Evolutionary conservation across 30 jellyfish, hydroid and myxozoan species (phyloP).

Genomic region (Haliclystus octoradiatus): DNA sequence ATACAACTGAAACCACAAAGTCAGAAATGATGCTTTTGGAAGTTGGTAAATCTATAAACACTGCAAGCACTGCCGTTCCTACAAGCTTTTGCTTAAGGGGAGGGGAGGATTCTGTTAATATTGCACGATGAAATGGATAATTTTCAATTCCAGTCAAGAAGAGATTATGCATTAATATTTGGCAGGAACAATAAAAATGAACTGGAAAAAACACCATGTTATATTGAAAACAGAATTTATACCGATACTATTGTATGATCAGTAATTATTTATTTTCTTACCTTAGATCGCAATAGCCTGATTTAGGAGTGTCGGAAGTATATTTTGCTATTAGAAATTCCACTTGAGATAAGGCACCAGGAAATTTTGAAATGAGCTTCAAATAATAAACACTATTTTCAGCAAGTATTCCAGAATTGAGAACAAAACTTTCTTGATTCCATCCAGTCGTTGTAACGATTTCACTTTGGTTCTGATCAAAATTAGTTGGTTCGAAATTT

Average conservation of each 20-base stretch:
- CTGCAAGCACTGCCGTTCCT: too few species aligned
- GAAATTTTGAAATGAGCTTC: slow-evolving; percentile 17
- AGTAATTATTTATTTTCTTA: too few species aligned
- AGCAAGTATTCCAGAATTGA: slow-evolving; percentile 25
- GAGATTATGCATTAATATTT: too few species aligned
- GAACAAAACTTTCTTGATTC: slow-evolving; percentile 31
- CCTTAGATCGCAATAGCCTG: slow-evolving; percentile 40
- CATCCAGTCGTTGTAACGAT: slow-evolving; percentile 33
- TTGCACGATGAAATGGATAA: too few species aligned
- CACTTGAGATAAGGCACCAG: not conserved
- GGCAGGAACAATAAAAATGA: too few species aligned
- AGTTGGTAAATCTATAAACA: too few species aligned
- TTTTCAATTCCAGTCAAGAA: too few species aligned
- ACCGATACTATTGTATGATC: not conserved
- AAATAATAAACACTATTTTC: slow-evolving; percentile 9
- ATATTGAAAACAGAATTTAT: not conserved
- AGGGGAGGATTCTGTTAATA: too few species aligned
- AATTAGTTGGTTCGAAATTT: not conserved
- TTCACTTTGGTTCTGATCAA: not conserved
- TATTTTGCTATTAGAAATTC: slow-evolving; percentile 4
- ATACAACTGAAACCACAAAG: too few species aligned
- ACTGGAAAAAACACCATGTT: too few species aligned
- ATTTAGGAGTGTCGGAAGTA: slow-evolving; percentile 30
- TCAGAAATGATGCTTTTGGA: too few species aligned
- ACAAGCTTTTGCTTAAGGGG: too few species aligned